Percentiles rank a stretch among this genome's conserved stretches.
These are phyloP conservation scores for Cyanistes caeruleus DNA, from an alignment of 2,113 vertebrate genomes.

Conservation along the genomic window DNA sequence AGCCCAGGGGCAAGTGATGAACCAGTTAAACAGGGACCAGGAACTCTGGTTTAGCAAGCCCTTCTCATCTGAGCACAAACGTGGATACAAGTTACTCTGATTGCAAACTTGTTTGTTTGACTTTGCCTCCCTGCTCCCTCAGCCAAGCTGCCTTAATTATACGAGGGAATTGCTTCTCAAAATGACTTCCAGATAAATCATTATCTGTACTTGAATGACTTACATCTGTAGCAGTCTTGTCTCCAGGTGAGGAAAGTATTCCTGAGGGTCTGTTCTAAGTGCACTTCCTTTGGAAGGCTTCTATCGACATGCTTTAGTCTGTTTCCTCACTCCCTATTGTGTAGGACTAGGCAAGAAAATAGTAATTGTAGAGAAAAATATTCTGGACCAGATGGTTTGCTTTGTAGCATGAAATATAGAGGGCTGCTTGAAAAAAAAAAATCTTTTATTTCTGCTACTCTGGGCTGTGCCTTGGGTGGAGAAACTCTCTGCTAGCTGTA, in stretches of 20 bases:
- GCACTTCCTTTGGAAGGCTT: neutral
- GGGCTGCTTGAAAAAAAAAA: neutral
- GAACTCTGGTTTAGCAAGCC: constrained; percentile 42
- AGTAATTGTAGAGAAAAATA: neutral
- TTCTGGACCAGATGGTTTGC: neutral
- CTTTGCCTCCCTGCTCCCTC: neutral
- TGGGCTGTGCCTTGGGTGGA: neutral
- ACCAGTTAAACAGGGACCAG: constrained; percentile 44
- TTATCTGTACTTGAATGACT: neutral
- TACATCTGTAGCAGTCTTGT: neutral
- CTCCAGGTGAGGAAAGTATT: neutral
- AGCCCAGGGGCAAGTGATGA: constrained; percentile 24
- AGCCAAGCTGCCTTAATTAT: neutral
- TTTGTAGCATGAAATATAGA: neutral
- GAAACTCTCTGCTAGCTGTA: neutral
- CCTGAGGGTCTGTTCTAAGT: neutral
- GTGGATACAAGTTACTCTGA: neutral
- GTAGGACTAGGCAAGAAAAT: neutral
- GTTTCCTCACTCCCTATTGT: neutral
- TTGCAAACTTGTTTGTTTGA: constrained; percentile 1
- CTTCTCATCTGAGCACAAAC: neutral
- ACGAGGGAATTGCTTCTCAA: neutral
- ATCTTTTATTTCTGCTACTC: neutral
- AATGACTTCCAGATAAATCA: neutral
- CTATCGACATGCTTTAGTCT: neutral